Evolutionary conservation across 2,888 invertebrate species (phyloP).

Genomic region (Eupelmus urozonus): DNA sequence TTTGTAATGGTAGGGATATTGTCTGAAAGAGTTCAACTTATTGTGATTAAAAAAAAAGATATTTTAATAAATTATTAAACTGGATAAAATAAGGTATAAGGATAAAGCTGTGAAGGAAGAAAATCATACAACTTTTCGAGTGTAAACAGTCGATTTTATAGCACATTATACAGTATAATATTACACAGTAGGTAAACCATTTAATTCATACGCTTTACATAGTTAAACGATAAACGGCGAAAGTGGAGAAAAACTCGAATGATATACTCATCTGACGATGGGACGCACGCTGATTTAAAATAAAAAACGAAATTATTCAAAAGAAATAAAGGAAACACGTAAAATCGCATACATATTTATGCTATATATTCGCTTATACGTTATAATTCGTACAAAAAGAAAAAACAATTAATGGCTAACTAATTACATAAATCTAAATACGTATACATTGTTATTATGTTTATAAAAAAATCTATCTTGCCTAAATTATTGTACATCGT

Average conservation of each 20-base stretch:
- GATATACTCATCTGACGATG: neutral
- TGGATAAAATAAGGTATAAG: no score
- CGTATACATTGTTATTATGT: conserved; percentile 15
- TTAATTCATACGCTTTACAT: conserved; percentile 30
- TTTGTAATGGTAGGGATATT: no score
- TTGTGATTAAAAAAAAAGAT: no score
- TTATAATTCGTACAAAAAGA: conserved; percentile 6
- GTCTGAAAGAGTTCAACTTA: no score
- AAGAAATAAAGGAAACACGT: neutral
- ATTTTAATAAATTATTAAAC: no score
- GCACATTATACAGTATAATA: conserved; percentile 42
- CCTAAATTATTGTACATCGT: conserved; percentile 20
- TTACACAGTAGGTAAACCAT: conserved; percentile 34
- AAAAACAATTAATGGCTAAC: conserved; percentile 1
- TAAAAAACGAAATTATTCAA: neutral
- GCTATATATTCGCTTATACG: neutral
- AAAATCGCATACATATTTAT: neutral
- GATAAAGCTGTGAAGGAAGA: neutral
- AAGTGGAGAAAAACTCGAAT: conserved; percentile 14
- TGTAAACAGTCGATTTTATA: conserved; percentile 44
- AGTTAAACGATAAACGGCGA: conserved; percentile 23
- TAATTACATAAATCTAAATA: conserved; percentile 20
- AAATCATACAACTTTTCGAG: neutral
- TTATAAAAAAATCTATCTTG: conserved; percentile 15
- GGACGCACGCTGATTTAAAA: conserved; percentile 12